Evolutionary conservation across 2,113 vertebrate species (phyloP), one percentile per base, ranked within the genome.

Genomic region (Gobio gobio): DNA sequence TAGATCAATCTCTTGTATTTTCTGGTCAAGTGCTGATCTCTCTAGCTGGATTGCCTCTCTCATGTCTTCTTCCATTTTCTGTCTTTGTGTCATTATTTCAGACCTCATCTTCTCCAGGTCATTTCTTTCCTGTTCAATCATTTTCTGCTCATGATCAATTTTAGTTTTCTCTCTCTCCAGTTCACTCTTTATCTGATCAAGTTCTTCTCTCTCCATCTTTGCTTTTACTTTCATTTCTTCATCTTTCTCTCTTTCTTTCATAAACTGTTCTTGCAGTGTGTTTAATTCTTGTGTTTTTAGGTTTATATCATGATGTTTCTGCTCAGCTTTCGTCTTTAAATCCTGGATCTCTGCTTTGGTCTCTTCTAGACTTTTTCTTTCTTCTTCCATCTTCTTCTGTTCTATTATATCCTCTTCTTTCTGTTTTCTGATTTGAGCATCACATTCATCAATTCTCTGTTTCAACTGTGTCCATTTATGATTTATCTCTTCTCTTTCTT

Each of bases 151-250:
- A 13, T 51, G 33, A 4, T 61, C 5, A 14, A 77, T 3, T 22
- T 77, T 18, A 77, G 49, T n/a, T 61, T 24, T 83, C 10, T 84
- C 29, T 45, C 2, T 12, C 22, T 72, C 36, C 10, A 5, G 33
- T 10, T 20, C 0, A 0, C 1, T 72, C 0, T 45, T 82, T 12
- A 10, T 43, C 47, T 14, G 43, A 26, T 78, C 16, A 63, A 80
- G 10, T n/a, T 82, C n/a, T 49, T 74, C 72, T n/a, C 12, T 78
- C 81, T 90, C 26, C 83, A 87, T 22, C 26, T 78, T 16, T 63
- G 76, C 6, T 68, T n/a, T 26, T 16, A 85, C 16, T 85, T 43
- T 59, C 2, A 49, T 13, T 74, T 47, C n/a, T 49, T 74, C n/a
- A n/a, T 12, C 29, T 36, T n/a, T 56, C 24, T 54, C 24, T 20